Conservation (phyloP, 2,113 vertebrate genomes). For the Pterocles burchelli region DNA sequence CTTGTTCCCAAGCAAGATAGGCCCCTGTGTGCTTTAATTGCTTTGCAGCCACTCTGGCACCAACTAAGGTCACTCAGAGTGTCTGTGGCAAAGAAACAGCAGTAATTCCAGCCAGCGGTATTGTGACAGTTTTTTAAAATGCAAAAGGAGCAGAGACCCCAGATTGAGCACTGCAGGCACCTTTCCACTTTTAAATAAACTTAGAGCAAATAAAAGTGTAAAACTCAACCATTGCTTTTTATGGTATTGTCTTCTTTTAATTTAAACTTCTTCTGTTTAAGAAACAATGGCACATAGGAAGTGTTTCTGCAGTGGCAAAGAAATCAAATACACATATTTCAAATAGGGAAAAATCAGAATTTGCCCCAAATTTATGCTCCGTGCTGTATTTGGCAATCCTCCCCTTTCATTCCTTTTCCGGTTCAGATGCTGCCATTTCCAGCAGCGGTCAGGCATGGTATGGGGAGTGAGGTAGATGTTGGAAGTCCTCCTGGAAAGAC, state of each 20-base stretch:
- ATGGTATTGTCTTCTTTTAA: conserved; percentile 1
- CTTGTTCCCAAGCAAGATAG: conserved; percentile 11
- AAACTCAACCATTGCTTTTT: conserved; percentile 4
- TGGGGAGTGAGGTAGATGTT: not conserved
- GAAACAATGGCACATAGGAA: not conserved
- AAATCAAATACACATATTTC: not conserved
- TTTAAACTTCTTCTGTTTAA: not conserved
- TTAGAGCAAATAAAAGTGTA: not conserved
- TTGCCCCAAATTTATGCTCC: not conserved
- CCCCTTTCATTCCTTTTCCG: not conserved
- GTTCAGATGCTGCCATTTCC: not conserved
- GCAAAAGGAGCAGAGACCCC: not conserved
- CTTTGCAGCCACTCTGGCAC: conserved; percentile 48
- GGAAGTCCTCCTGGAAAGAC: not conserved
- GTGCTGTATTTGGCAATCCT: not conserved
- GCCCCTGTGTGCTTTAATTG: conserved; percentile 15
- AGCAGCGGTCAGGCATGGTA: not conserved
- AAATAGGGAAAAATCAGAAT: not conserved
- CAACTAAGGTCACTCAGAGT: conserved; percentile 11
- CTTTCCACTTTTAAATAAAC: conserved; percentile 29
- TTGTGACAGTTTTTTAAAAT: conserved; percentile 6
- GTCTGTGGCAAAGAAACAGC: not conserved
- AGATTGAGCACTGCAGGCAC: conserved; percentile 7
- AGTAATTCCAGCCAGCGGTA: not conserved
- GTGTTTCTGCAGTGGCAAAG: not conserved